Conservation (phyloP, 2,888 invertebrate species). For the Amaurobius ferox region DNA sequence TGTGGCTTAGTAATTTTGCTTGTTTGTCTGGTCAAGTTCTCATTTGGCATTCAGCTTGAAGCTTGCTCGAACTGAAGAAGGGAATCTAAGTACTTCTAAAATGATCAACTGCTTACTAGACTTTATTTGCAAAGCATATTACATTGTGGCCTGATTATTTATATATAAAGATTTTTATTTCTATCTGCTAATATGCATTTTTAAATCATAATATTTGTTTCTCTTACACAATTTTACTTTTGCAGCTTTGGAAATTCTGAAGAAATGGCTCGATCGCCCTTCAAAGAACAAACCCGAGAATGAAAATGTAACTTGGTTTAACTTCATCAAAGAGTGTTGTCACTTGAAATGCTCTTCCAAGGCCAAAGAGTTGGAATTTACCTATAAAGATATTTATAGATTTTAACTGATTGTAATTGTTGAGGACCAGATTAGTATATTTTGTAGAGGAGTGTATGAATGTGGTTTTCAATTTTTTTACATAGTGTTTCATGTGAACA, state of each 20-base stretch:
- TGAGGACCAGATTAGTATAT: constrained; percentile 3
- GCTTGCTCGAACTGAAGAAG: no score
- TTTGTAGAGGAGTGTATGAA: background rate
- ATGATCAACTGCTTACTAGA: no score
- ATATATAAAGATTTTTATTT: no score
- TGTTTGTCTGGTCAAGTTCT: no score
- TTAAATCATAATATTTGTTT: no score
- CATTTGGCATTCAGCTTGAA: no score
- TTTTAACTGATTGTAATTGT: constrained; percentile 23
- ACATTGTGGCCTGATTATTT: no score
- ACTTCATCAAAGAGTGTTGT: constrained; percentile 51
- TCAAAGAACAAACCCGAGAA: constrained; percentile 46
- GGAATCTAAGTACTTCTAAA: no score
- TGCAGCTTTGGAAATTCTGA: constrained; percentile 48
- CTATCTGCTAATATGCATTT: no score
- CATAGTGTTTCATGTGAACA: background rate
- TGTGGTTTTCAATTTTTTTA: background rate
- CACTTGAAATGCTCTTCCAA: constrained; percentile 52
- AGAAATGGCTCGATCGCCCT: constrained; percentile 56
- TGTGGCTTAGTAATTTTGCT: no score
- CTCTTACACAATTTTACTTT: no score
- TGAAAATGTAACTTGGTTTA: constrained; percentile 33
- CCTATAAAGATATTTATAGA: constrained; percentile 66
- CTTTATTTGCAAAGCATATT: no score
- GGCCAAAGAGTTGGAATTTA: constrained; percentile 47